Evolutionary conservation across 2,797 vertebrate species (phyloP).

Genomic region (Sternotherus odoratus): DNA sequence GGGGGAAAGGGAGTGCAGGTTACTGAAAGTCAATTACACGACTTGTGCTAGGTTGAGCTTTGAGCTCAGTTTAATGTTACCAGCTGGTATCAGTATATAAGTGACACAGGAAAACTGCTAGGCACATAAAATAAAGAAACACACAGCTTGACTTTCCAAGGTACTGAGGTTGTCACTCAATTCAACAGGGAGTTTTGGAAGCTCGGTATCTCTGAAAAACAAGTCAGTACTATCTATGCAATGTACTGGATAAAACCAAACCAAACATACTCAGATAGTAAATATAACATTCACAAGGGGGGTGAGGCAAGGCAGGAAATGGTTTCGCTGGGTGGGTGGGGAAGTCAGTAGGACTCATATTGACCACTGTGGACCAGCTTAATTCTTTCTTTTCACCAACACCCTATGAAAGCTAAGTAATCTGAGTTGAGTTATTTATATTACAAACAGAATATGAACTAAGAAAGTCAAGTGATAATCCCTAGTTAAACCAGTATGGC

Average conservation of each 20-base stretch:
- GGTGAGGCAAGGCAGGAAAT: background rate
- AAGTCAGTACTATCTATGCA: background rate
- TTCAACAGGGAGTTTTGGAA: background rate
- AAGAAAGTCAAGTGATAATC: background rate
- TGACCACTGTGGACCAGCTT: background rate
- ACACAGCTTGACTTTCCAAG: background rate
- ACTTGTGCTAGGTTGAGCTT: background rate
- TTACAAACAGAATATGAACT: background rate
- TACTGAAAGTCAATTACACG: constrained; percentile 5
- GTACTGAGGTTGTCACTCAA: background rate
- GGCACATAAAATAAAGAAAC: constrained; percentile 1
- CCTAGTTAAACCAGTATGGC: background rate
- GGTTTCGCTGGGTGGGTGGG: background rate
- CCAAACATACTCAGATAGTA: background rate
- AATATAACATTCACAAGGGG: background rate
- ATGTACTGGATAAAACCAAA: background rate
- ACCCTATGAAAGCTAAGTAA: background rate
- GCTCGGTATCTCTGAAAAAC: background rate
- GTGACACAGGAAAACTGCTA: constrained; percentile 5
- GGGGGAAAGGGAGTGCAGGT: background rate
- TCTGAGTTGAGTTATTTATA: background rate
- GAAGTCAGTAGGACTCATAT: background rate
- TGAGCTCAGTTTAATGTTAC: background rate
- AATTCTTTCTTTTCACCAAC: background rate
- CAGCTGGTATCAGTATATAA: background rate